Percentiles rank a stretch among this genome's conserved stretches.
Evolutionary conservation across 2,888 invertebrate genomes (phyloP).

Genomic region (Caenorhabditis doughertyi): DNA sequence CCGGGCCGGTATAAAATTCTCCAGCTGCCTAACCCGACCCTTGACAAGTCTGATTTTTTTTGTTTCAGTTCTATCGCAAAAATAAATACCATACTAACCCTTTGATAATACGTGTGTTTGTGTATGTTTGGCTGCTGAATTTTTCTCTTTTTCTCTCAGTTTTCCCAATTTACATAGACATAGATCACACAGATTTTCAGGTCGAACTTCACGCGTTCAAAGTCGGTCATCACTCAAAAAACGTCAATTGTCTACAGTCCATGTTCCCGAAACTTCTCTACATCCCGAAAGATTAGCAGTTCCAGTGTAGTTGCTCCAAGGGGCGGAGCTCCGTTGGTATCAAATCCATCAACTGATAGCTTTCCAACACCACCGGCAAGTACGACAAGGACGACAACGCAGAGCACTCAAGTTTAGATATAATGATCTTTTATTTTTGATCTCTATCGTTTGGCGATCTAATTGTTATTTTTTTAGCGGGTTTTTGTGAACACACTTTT

Average conservation of each 20-base stretch:
- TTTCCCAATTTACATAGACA: conserved; percentile 30
- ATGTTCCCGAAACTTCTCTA: conserved; percentile 66
- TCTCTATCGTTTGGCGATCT: conserved; percentile 21
- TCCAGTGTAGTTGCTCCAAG: conserved; percentile 41
- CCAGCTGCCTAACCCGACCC: too few species aligned
- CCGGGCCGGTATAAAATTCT: too few species aligned
- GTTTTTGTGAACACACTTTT: background rate
- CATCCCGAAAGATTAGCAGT: conserved; percentile 53
- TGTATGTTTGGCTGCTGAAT: conserved; percentile 10
- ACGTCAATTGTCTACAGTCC: conserved; percentile 73
- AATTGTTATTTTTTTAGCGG: background rate
- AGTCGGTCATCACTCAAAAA: conserved; percentile 73
- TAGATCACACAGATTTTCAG: conserved; percentile 49
- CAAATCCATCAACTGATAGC: conserved; percentile 48
- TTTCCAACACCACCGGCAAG: conserved; percentile 60
- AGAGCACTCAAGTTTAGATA: conserved; percentile 51
- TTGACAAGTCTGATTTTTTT: too few species aligned
- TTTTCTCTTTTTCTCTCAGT: background rate
- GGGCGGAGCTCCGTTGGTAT: conserved; percentile 31
- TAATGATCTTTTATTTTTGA: background rate
- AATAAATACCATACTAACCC: conserved; percentile 23
- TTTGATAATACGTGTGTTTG: conserved; percentile 32
- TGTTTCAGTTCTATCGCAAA: background rate
- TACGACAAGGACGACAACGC: conserved; percentile 32
- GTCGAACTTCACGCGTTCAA: conserved; percentile 64